Evolutionary conservation across 2,797 vertebrate genomes (phyloP).

Genomic region (Malurus splendens): DNA sequence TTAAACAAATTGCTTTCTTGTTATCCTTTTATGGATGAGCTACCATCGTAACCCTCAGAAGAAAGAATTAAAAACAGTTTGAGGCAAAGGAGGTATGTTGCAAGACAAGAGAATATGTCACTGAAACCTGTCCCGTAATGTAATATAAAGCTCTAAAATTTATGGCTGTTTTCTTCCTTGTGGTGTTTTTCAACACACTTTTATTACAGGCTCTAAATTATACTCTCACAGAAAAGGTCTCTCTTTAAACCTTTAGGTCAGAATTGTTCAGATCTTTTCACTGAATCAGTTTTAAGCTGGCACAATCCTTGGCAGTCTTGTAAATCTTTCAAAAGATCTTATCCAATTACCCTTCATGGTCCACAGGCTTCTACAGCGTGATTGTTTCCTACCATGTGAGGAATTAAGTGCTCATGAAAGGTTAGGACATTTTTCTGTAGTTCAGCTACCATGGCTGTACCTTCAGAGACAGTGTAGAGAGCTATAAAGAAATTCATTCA

Average conservation of each 20-base stretch:
- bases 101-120: conserved; percentile 4
- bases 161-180: conserved; percentile 61
- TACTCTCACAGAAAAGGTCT: conserved; percentile 64
- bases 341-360: conserved; percentile 77
- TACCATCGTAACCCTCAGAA: background rate
- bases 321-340: conserved; percentile 77
- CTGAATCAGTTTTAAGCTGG: conserved; percentile 74
- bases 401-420: conserved; percentile 70
- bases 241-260: conserved; percentile 71
- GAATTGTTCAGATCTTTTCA: conserved; percentile 74
- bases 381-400: conserved; percentile 61
- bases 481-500: background rate
- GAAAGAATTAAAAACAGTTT: conserved; percentile 23
- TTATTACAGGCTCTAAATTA: conserved; percentile 72
- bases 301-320: conserved; percentile 71
- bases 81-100: background rate
- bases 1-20: background rate
- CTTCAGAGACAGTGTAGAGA: background rate
- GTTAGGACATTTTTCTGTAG: conserved; percentile 43
- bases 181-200: conserved; percentile 64
- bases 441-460: background rate
- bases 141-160: conserved; percentile 55
- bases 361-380: conserved; percentile 51
- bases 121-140: conserved; percentile 5
- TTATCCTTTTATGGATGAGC: background rate